Percentiles rank a stretch among this genome's conserved stretches.
Evolutionary conservation across 2,113 vertebrate genomes (phyloP).

Genomic region (Campylomormyrus numenius): DNA sequence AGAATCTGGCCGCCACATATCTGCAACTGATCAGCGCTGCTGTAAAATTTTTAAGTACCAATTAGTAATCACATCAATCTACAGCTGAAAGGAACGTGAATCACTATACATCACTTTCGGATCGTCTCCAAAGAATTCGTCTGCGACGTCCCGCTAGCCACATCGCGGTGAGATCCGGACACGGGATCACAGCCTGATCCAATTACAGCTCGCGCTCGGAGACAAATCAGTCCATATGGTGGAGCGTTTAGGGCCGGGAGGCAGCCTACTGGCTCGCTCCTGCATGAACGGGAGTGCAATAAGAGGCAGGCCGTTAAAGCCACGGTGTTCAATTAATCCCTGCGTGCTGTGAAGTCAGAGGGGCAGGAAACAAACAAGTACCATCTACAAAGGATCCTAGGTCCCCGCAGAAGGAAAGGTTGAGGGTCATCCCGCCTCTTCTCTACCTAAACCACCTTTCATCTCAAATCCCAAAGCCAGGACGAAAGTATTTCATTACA

Average conservation of each 20-base stretch:
- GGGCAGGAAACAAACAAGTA: background rate
- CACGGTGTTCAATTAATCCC: background rate
- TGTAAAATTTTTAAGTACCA: background rate
- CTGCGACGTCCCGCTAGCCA: background rate
- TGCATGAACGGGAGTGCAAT: background rate
- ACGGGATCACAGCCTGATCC: conserved; percentile 44
- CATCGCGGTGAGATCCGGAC: conserved; percentile 26
- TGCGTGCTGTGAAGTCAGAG: background rate
- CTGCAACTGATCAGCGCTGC: background rate
- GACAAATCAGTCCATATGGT: conserved; percentile 51
- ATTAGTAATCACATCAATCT: background rate
- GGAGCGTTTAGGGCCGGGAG: conserved; percentile 39
- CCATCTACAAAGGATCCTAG: background rate
- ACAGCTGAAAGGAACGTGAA: background rate
- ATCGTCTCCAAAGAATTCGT: background rate
- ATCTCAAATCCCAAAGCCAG: background rate
- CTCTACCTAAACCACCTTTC: background rate
- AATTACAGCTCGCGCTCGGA: conserved; percentile 44
- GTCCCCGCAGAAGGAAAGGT: background rate
- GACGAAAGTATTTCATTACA: background rate
- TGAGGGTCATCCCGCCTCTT: background rate
- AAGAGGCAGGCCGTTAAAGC: background rate
- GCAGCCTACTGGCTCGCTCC: background rate
- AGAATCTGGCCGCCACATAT: background rate
- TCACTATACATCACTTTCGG: background rate